These are phyloP conservation scores for Drosophila paranaensis DNA, from an alignment of 2,888 invertebrate species.

Conservation along the genomic window DNA sequence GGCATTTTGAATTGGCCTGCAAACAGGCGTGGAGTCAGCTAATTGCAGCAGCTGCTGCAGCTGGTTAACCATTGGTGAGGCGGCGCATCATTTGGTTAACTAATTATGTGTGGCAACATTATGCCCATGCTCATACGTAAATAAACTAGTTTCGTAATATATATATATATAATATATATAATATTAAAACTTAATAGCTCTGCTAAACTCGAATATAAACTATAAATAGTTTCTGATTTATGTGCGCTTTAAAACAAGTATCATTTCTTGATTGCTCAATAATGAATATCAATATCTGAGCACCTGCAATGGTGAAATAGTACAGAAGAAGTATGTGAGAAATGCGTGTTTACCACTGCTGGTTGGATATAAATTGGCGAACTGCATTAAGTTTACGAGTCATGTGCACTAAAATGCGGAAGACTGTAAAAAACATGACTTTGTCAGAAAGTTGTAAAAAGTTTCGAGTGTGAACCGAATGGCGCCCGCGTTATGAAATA, in stretches of 20 bases:
- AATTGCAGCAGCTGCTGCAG: slow-evolving; percentile 34
- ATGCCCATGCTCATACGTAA: not conserved
- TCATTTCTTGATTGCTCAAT: slow-evolving; percentile 1
- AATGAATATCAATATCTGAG: not conserved
- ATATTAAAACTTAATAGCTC: too few relatives aligned
- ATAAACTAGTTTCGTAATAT: too few relatives aligned
- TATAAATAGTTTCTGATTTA: not conserved
- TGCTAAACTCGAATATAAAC: not conserved
- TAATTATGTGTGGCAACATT: slow-evolving; percentile 14
- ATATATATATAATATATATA: too few relatives aligned
- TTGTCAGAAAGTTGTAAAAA: slow-evolving; percentile 63
- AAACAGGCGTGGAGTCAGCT: slow-evolving; percentile 28
- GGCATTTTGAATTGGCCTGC: slow-evolving; percentile 35
- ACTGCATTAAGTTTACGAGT: slow-evolving; percentile 51
- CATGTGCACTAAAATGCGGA: slow-evolving; percentile 33
- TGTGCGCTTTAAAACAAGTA: not conserved
- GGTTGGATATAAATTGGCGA: slow-evolving; percentile 20
- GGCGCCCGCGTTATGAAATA: slow-evolving; percentile 65
- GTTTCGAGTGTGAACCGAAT: slow-evolving; percentile 38
- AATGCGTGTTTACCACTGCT: slow-evolving; percentile 16
- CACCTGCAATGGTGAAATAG: slow-evolving; percentile 7
- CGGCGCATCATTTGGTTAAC: slow-evolving; percentile 14
- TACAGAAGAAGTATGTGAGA: slow-evolving; percentile 13
- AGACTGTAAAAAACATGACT: slow-evolving; percentile 42
- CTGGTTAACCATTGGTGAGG: slow-evolving; percentile 20